phyloP scores from a whole-genome alignment of 2,797 vertebrate genomes.

The Trichosurus vulpecula region DNA sequence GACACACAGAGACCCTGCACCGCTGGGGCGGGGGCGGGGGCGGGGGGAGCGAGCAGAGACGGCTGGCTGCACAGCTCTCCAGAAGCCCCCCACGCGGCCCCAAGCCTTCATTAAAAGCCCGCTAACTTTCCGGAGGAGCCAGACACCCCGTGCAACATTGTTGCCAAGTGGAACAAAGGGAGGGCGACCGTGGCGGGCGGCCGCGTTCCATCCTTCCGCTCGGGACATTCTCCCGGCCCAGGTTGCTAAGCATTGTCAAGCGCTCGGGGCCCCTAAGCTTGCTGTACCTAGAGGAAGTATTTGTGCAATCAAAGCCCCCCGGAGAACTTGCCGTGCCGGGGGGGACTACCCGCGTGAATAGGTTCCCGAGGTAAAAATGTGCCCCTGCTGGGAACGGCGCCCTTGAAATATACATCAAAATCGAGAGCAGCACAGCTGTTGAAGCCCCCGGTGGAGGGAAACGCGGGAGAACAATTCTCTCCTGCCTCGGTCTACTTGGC shows the following conservation, averaged over 20 bases:
- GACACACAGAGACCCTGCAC: neutral
- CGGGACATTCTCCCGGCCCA: slow-evolving; percentile 66
- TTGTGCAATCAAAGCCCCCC: slow-evolving; percentile 72
- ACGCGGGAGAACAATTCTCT: slow-evolving; percentile 62
- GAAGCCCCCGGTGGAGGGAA: slow-evolving; percentile 61
- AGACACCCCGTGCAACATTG: slow-evolving; percentile 68
- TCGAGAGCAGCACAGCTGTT: slow-evolving; percentile 76
- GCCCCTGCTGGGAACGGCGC: slow-evolving; percentile 68
- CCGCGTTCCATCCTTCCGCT: slow-evolving; percentile 65
- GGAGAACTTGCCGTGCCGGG: slow-evolving; percentile 62
- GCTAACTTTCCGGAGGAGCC: slow-evolving; percentile 69
- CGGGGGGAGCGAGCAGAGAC: slow-evolving; percentile 57
- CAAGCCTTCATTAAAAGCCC: slow-evolving; percentile 65
- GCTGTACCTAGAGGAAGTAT: slow-evolving; percentile 63
- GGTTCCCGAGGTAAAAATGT: slow-evolving; percentile 73
- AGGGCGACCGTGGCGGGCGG: slow-evolving; percentile 53
- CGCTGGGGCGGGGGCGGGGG: neutral
- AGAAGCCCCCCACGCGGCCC: slow-evolving; percentile 64
- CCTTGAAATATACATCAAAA: slow-evolving; percentile 73
- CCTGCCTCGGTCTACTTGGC: slow-evolving; percentile 60
- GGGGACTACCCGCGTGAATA: slow-evolving; percentile 69
- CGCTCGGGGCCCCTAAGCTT: neutral
- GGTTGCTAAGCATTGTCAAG: slow-evolving; percentile 63
- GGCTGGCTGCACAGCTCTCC: slow-evolving; percentile 49
- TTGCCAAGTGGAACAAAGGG: slow-evolving; percentile 55